Evolutionary conservation across 2,888 invertebrate species (phyloP).

Genomic region (Philereme transversata): DNA sequence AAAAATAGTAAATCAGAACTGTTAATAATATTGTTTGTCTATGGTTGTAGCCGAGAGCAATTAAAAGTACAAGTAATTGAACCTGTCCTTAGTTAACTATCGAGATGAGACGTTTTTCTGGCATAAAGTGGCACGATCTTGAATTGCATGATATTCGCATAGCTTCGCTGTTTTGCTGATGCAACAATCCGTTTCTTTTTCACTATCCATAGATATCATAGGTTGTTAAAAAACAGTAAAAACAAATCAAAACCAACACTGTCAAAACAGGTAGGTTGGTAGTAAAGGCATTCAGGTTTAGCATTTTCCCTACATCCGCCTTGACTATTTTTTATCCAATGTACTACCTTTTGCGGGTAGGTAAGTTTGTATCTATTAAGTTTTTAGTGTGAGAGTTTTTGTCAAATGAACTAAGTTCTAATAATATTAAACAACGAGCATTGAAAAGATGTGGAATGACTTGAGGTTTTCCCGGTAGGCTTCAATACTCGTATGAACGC

Average conservation of each 20-base stretch:
- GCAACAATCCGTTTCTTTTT: conserved; percentile 19
- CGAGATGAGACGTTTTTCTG: neutral
- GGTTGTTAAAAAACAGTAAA: neutral
- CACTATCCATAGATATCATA: conserved; percentile 2
- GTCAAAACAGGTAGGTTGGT: neutral
- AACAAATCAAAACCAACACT: neutral
- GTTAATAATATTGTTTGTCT: no score
- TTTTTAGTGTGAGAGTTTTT: no score
- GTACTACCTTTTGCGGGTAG: no score
- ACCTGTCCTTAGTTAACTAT: neutral
- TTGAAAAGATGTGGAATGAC: no score
- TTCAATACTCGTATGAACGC: no score
- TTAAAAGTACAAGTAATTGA: neutral
- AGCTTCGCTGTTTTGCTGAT: conserved; percentile 15
- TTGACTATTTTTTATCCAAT: no score
- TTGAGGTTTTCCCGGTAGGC: no score
- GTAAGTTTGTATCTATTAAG: no score
- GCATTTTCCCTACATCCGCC: neutral
- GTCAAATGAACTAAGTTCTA: no score
- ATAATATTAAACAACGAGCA: no score
- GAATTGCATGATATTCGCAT: conserved; percentile 1
- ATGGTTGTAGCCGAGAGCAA: neutral
- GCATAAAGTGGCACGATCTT: conserved; percentile 5
- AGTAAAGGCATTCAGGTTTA: neutral
- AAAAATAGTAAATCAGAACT: no score